phyloP scores from a whole-genome alignment of 35 echinoderm and acorn worm species.

The Hemicentrotus pulcherrimus region DNA sequence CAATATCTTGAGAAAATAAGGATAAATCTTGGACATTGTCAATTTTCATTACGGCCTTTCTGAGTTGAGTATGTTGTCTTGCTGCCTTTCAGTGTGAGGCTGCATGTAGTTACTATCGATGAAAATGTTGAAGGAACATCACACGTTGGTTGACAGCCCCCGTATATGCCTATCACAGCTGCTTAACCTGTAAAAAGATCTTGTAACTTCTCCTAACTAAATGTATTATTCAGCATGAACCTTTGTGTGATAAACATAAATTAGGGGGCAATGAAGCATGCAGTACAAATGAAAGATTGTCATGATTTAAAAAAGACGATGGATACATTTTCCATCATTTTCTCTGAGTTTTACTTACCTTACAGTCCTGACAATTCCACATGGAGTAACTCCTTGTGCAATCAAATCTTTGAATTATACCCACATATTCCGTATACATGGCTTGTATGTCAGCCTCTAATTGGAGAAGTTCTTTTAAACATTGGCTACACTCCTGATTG shows the following conservation, averaged over 20 bases:
- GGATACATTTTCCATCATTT: not conserved
- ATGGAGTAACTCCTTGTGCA: slow-evolving; percentile 62
- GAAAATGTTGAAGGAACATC: too few relatives aligned
- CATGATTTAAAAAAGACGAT: not conserved
- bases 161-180: not conserved
- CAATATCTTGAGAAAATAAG: too few relatives aligned
- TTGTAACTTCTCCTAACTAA: not conserved
- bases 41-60: not conserved
- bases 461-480: slow-evolving; percentile 52
- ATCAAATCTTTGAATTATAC: slow-evolving; percentile 59
- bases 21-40: not conserved
- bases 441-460: not conserved
- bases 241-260: not conserved
- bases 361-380: slow-evolving; percentile 61
- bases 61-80: not conserved
- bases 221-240: not conserved
- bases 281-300: not conserved
- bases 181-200: not conserved
- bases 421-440: slow-evolving; percentile 26
- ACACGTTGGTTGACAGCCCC: not conserved
- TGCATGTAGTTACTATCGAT: too few relatives aligned
- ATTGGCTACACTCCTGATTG: slow-evolving; percentile 22
- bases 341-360: slow-evolving; percentile 52
- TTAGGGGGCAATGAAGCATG: not conserved
- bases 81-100: not conserved